Evolutionary conservation across 2,888 invertebrate species (phyloP).

Genomic region (Nemoura dubitans): DNA sequence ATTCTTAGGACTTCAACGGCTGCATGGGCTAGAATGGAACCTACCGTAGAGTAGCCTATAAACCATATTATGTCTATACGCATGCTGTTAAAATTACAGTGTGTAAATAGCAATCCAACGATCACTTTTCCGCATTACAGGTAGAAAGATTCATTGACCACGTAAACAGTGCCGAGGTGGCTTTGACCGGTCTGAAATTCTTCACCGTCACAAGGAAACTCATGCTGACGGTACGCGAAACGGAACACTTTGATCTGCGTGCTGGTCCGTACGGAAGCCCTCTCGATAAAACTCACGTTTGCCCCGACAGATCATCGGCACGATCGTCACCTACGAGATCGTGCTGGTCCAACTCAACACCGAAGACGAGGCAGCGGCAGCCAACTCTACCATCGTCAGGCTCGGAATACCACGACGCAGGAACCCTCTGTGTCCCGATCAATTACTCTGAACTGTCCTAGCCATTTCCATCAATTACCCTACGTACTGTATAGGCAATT

Average conservation of each 20-base stretch:
- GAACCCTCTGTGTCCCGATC: background rate
- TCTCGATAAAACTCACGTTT: too few species aligned
- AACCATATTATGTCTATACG: too few species aligned
- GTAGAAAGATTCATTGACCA: constrained; percentile 53
- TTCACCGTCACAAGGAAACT: constrained; percentile 55
- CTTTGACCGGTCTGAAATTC: constrained; percentile 54
- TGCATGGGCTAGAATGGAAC: too few species aligned
- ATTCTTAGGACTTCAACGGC: too few species aligned
- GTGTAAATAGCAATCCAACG: too few species aligned
- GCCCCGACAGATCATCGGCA: constrained; percentile 70
- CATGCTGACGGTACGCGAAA: constrained; percentile 53
- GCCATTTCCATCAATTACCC: too few species aligned
- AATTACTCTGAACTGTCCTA: background rate
- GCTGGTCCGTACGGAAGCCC: too few species aligned
- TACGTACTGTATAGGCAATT: too few species aligned
- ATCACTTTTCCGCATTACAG: background rate
- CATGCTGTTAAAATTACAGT: too few species aligned
- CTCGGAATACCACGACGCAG: background rate
- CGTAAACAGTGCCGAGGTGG: constrained; percentile 53
- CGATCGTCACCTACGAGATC: constrained; percentile 70
- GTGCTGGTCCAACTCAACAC: constrained; percentile 64
- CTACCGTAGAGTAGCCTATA: too few species aligned
- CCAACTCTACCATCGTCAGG: background rate
- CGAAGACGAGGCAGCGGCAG: background rate
- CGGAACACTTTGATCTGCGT: too few species aligned